Base-by-base conservation (phyloP, 2,888 invertebrate genomes). In the Papilio demoleus region DNA sequence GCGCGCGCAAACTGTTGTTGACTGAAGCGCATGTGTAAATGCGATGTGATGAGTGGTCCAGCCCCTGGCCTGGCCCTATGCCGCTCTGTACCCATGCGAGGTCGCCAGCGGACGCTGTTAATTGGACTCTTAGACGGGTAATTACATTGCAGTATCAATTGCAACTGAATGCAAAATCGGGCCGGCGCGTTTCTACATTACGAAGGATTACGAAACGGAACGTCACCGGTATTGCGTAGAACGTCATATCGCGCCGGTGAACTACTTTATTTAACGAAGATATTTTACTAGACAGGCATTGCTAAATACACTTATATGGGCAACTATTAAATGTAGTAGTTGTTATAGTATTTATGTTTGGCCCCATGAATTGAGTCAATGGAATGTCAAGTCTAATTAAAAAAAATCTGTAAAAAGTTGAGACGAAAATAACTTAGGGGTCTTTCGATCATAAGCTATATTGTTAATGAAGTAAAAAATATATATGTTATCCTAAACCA, bases 1-100 rank as follows among this genome's bases (percentile, higher is more conserved):
- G 90, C 90, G 90, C 89, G 89, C 88, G 88, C 90, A 88, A 78
- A 80, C 79, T 87, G 84, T 88, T 90, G 89, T 86, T 88, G 87
- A 90, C 85, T 84, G 86, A 85, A 76, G 86, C 86, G 86, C 86
- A 88, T 88, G 86, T 83, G 81, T 84, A 79, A 79, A 67, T 67
- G 66, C 70, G 67, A 63, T 76, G 78, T 45, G 76, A 75, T 75
- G 76, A 78, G 79, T 77, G 76, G 75, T 77, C 72, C 69, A 70
- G 70, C 65, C 71, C 75, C 75, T 72, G 74, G 68, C 72, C 72
- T 56, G 53, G 53, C 53, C 67, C 56, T 65, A 42, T 58, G 65
- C 61, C 74, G 72, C 75, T 71, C 74, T 70, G 73, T 74, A 65
- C 65, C 71, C 68, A 64, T 64, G 67, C 76, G 76, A 78, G 76